Percentiles rank a stretch among this genome's conserved stretches.
Evolutionary conservation across 2,888 invertebrate genomes (phyloP).

Genomic region (Neoascia interrupta): DNA sequence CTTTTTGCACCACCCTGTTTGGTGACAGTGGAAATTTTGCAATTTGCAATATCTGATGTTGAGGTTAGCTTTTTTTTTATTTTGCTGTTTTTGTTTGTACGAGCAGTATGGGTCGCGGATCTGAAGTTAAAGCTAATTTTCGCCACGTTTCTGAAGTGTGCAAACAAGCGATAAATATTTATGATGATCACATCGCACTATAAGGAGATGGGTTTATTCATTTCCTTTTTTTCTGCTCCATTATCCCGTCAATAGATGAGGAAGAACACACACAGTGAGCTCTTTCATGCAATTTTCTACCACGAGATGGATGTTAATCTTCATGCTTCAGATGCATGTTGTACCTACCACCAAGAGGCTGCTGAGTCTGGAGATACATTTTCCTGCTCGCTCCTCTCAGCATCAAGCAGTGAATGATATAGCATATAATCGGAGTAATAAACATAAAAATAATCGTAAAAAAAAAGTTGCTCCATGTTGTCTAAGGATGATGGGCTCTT

Average conservation of each 20-base stretch:
- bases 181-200: constrained; percentile 59
- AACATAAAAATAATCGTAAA: constrained; percentile 69
- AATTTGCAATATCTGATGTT: too few species aligned
- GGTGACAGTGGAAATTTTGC: constrained; percentile 27
- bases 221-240: constrained; percentile 26
- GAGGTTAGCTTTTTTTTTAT: constrained; percentile 4
- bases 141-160: constrained; percentile 64
- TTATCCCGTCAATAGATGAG: constrained; percentile 46
- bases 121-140: constrained; percentile 57
- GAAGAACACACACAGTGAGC: constrained; percentile 47
- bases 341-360: too few species aligned
- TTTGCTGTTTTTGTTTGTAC: too few species aligned
- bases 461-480: constrained; percentile 59
- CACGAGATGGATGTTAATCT: constrained; percentile 62
- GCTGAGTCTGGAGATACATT: constrained; percentile 21
- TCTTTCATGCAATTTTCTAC: constrained; percentile 57
- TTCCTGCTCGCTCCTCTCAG: constrained; percentile 29
- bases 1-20: constrained; percentile 54
- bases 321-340: constrained; percentile 65
- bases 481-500: constrained; percentile 40
- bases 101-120: too few species aligned
- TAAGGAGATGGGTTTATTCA: constrained; percentile 35
- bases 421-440: constrained; percentile 67
- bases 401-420: constrained; percentile 59
- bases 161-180: constrained; percentile 69